Conservation (phyloP, 37 sponge, comb jelly and placozoan genomes). For the Chondrosia reniformis region DNA sequence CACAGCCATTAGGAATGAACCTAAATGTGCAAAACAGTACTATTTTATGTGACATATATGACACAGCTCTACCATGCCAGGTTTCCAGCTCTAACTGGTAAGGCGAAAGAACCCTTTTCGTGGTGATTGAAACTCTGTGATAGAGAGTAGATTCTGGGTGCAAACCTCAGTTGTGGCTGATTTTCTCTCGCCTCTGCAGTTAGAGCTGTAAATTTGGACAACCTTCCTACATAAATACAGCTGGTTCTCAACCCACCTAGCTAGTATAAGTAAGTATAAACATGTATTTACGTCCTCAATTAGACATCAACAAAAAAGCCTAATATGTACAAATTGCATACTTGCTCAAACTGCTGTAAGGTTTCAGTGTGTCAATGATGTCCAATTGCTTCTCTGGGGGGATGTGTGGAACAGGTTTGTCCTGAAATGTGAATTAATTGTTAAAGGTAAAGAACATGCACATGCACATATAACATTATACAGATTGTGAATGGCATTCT, state of each 20-base stretch:
- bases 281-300: not conserved
- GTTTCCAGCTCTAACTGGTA: no score
- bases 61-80: not conserved
- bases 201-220: no score
- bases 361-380: conserved; percentile 39
- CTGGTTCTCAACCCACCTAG: not conserved
- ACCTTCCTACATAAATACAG: no score
- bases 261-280: not conserved
- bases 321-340: not conserved
- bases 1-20: conserved; percentile 41
- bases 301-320: not conserved
- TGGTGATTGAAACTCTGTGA: not conserved
- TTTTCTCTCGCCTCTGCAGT: no score
- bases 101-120: not conserved
- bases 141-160: no score
- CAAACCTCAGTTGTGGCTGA: no score
- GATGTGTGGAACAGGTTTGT: conserved; percentile 28
- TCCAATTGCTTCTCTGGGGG: conserved; percentile 21
- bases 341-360: conserved; percentile 15
- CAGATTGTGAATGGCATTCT: no score
- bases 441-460: not conserved
- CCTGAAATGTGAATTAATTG: conserved; percentile 22
- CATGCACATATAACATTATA: not conserved
- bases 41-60: not conserved
- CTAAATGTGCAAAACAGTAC: not conserved